Evolutionary conservation across 2,113 vertebrate genomes (phyloP).

Genomic region (Rafetus swinhoei): DNA sequence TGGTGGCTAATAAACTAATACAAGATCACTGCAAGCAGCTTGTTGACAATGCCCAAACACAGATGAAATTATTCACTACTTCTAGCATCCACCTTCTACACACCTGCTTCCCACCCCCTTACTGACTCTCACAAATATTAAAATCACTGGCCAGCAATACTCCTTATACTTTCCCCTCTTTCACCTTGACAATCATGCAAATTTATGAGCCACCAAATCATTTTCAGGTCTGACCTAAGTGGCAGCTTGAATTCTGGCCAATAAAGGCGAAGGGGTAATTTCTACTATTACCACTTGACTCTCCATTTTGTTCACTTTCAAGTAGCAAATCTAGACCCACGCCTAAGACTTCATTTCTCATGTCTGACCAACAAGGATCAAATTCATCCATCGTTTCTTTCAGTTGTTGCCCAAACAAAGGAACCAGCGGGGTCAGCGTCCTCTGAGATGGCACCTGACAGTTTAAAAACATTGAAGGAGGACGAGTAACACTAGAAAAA

Average conservation of each 20-base stretch:
- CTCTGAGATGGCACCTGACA: neutral
- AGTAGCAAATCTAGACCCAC: constrained; percentile 8
- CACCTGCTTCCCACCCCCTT: neutral
- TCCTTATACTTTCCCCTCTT: neutral
- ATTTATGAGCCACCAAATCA: neutral
- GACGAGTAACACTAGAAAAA: neutral
- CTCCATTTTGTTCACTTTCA: constrained; percentile 23
- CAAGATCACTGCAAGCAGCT: neutral
- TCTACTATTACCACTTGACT: constrained; percentile 15
- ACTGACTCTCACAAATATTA: neutral
- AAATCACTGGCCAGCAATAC: neutral
- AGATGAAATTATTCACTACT: neutral
- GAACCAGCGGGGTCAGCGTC: neutral
- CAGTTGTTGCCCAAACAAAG: neutral
- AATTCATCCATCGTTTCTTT: constrained; percentile 19
- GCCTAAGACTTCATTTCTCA: constrained; percentile 55
- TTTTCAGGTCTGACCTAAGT: constrained; percentile 43
- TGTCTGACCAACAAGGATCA: constrained; percentile 4
- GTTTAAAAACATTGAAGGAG: constrained; percentile 17
- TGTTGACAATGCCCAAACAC: neutral
- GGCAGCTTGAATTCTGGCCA: constrained; percentile 40
- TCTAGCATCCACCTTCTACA: neutral
- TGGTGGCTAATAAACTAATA: neutral
- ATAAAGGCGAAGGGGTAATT: constrained; percentile 36
- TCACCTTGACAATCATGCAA: neutral